Base-by-base conservation (phyloP, 2,797 vertebrate species). In the Harpagifer antarcticus region DNA sequence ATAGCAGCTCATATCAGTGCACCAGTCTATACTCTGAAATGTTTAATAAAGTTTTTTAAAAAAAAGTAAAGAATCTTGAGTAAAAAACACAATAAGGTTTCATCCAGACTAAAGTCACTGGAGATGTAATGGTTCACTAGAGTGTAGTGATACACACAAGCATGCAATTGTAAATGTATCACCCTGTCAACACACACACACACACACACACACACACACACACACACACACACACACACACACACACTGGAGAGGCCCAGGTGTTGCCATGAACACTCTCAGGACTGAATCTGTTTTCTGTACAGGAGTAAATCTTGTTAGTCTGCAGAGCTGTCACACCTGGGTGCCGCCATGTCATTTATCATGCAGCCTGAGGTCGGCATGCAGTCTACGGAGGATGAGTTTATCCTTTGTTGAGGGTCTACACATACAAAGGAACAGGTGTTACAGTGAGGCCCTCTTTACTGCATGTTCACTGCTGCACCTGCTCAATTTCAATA, bases 321-420 rank as follows among this genome's bases (percentile, higher is more conserved):
- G 65, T 62, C 74, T 83, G 64, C 72, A n/a, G 76, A 12, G 15
- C 23, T 63, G 74, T 76, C 72, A 84, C 86, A 89, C 78, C 86
- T 88, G 84, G 71, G 72, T 61, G 53, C 76, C 68, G 1, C 76
- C 7, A 4, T 2, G 61, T 47, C 79, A 47, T 63, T 66, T 27
- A 53, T 54, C 27, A 45, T 14, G 23, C 45, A 20, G 62, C 62
- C 62, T 14, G 2, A 17, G 40, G 62, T n/a, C 43, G 15, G 16
- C 42, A 23, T 10, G 12, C 49, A 64, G 47, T 77, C 75, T 60
- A 66, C 80, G 33, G 64, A 60, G 60, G 42, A 20, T 45, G 27
- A 14, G 3, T 19, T 20, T 31, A 9, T 53, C 42, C 44, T 45
- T 69, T 45, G 13, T 47, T 43, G 37, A 23, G 10, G 9, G 15